Evolutionary conservation across 2,797 vertebrate species (phyloP), one percentile per base, ranked within the genome.

Genomic region (Salarias fasciatus): DNA sequence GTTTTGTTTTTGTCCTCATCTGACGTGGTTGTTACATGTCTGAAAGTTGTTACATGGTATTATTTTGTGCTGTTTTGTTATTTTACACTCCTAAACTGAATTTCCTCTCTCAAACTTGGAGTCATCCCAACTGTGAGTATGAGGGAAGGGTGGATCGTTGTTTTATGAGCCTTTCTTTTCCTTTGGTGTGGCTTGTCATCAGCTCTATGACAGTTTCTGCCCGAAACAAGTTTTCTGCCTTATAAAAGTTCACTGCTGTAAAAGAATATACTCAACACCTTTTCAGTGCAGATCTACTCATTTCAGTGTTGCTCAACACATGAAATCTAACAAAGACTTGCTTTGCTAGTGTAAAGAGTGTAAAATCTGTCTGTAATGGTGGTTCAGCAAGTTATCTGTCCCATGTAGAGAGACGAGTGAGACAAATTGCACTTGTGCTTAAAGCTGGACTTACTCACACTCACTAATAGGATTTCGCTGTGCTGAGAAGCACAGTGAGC

Each of bases 401-500:
- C 42, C 59, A 6, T 37, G 53, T 18, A 57, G 5, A 24, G 42
- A 44, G 59, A 66, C 9, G 14, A 71, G 35, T 53, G 53, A 28
- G 45, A 45, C 5, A 4, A 49, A 24, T 49, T 63, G 14, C 6
- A 37, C 49, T 44, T 40, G 47, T 43, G 61, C 65, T 77, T 71
- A 8, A 62, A 71, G 63, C 37, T 53, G 13, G 58, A 33, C 53
- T 59, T 50, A 5, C 54, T 66, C 69, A 41, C 57, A 4, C 47
- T 24, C 55, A 30, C 58, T 67, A 41, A 72, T 43, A 43, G 66
- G 71, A 63, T 81, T 73, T 53, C 24, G 33, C 54, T 47, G 48
- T 1, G 6, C 46, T 31, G 59, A 73, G 63, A 67, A 69, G 51
- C n/a, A 58, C 63, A 37, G 52, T 14, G 53, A 67, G 55, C 52